Evolutionary conservation across 1,140 invertebrate genomes (phyloP).

Genomic region (Leptopilina clavipes): DNA sequence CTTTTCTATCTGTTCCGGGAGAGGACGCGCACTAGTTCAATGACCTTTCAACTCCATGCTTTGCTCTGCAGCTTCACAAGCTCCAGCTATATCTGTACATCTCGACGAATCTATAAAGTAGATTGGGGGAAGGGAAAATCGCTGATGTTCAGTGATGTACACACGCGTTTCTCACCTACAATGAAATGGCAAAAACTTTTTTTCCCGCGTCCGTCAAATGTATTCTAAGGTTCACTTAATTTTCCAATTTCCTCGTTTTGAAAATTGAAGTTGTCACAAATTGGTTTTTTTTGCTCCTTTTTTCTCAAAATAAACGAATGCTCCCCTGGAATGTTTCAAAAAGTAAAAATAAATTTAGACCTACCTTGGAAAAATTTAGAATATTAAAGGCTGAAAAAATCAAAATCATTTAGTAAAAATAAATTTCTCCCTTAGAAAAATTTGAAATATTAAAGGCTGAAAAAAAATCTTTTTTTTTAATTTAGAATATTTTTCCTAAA

Average conservation of each 20-base stretch:
- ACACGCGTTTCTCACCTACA: neutral
- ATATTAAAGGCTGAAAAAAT: no score
- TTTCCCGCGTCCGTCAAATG: neutral
- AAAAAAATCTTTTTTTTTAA: no score
- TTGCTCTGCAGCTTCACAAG: conserved; percentile 58
- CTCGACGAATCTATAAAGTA: conserved; percentile 27
- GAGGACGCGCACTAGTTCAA: conserved; percentile 55
- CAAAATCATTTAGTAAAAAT: no score
- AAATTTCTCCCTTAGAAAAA: no score
- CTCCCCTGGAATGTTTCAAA: no score
- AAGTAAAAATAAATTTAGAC: no score
- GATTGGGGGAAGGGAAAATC: neutral
- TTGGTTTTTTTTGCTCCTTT: neutral
- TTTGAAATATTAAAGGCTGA: no score
- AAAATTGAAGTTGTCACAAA: neutral
- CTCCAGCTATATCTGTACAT: conserved; percentile 43
- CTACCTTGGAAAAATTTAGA: no score
- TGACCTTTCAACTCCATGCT: conserved; percentile 60
- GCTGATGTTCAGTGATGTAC: neutral
- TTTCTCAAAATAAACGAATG: neutral
- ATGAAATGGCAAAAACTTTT: conserved; percentile 2
- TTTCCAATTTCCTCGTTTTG: neutral
- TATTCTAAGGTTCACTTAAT: neutral
- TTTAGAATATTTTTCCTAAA: no score
- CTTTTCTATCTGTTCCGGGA: conserved; percentile 41